These are phyloP conservation scores for Ichneumoninae sp. DNA, from an alignment of 2,888 invertebrate species.

Conservation along the genomic window DNA sequence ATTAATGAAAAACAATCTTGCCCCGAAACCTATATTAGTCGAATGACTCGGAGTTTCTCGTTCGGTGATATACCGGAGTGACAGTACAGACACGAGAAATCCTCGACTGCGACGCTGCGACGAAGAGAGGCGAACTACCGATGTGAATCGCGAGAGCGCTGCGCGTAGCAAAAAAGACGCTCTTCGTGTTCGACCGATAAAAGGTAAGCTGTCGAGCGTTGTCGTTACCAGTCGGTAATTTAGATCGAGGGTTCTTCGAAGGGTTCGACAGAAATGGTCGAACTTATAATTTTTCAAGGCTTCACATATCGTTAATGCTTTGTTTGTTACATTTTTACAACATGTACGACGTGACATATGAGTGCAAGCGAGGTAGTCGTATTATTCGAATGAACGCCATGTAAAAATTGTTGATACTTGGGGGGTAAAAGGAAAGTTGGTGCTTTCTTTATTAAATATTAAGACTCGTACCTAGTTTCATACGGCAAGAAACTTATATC, in stretches of 20 bases:
- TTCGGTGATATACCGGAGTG: constrained; percentile 45
- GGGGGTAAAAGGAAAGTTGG: background rate
- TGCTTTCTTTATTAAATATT: background rate
- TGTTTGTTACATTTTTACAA: background rate
- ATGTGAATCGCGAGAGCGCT: background rate
- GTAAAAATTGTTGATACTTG: no score
- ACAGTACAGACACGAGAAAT: constrained; percentile 48
- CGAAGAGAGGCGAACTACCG: background rate
- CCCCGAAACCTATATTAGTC: constrained; percentile 54
- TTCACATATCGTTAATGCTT: background rate
- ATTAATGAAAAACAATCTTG: constrained; percentile 41
- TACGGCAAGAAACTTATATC: background rate
- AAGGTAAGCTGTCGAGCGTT: background rate
- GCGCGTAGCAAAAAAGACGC: background rate
- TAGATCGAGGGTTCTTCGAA: background rate
- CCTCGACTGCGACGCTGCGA: constrained; percentile 12
- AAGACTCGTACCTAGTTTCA: background rate
- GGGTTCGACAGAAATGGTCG: background rate
- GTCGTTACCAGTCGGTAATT: background rate
- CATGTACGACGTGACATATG: no score
- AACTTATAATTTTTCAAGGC: background rate
- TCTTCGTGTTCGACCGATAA: no score
- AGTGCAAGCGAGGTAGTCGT: no score
- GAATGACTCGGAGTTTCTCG: constrained; percentile 81
- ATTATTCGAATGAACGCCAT: no score